Evolutionary conservation across 2,113 vertebrate genomes (phyloP).

Genomic region (Setophaga coronata): DNA sequence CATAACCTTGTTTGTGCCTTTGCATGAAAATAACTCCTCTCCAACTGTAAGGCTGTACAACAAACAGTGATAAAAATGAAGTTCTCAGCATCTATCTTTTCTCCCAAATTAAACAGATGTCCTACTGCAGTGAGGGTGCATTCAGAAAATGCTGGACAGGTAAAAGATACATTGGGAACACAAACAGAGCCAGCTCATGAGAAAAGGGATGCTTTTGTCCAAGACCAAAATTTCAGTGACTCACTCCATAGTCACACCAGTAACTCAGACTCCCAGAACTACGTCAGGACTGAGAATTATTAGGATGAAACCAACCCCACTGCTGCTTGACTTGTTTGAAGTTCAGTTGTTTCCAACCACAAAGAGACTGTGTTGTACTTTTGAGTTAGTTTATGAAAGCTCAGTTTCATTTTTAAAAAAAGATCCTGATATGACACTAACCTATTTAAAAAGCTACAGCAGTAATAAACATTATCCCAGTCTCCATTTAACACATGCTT

Average conservation of each 20-base stretch:
- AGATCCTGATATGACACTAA: background rate
- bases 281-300: background rate
- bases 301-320: background rate
- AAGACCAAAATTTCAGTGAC: background rate
- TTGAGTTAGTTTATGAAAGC: background rate
- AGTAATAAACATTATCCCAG: background rate
- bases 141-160: background rate
- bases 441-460: background rate
- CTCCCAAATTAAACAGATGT: background rate
- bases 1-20: background rate
- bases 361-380: background rate
- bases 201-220: background rate
- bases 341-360: background rate
- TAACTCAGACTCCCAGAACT: background rate
- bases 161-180: background rate
- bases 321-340: background rate
- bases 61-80: background rate
- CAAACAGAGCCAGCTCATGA: accelerated
- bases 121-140: background rate
- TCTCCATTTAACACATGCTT: background rate
- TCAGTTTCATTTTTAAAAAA: background rate
- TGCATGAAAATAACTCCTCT: background rate
- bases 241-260: background rate
- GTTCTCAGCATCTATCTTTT: background rate
- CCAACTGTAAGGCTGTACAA: background rate